phyloP scores from a whole-genome alignment of 2,797 vertebrate species.

The Liasis olivaceus region DNA sequence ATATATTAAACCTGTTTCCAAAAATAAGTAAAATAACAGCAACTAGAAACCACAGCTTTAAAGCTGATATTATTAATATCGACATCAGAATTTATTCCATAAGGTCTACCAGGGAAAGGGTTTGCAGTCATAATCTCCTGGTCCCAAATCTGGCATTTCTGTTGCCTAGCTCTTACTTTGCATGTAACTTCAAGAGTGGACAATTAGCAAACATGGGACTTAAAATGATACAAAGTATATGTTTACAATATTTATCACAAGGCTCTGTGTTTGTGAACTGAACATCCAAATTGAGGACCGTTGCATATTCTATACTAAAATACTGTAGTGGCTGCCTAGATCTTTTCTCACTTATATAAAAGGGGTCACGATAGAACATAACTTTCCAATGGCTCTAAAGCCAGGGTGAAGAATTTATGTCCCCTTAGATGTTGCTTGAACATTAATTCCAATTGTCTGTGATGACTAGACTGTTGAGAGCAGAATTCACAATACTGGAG shows the following conservation, averaged over 20 bases:
- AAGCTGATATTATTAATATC: neutral
- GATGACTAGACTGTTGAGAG: neutral
- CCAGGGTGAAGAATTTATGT: neutral
- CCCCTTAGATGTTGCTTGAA: neutral
- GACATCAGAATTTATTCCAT: neutral
- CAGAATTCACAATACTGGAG: neutral
- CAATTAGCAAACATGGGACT: neutral
- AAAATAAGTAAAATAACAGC: slow-evolving; percentile 17
- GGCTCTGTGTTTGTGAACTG: neutral
- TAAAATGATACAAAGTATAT: neutral
- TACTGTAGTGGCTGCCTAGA: too few species aligned
- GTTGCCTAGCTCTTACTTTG: neutral
- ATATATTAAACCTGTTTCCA: slow-evolving; percentile 80
- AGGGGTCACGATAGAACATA: neutral
- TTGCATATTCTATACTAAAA: neutral
- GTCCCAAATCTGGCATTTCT: neutral
- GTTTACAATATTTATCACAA: neutral
- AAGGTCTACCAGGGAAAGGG: neutral
- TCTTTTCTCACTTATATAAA: too few species aligned
- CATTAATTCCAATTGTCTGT: neutral
- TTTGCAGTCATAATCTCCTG: neutral
- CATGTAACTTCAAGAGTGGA: neutral
- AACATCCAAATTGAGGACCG: neutral
- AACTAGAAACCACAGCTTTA: slow-evolving; percentile 8
- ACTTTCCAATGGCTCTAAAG: neutral